Percentiles rank a stretch among this genome's conserved stretches.
These are phyloP conservation scores for Andinoacara biseriatus DNA, from an alignment of 2,113 vertebrate genomes.

Conservation along the genomic window DNA sequence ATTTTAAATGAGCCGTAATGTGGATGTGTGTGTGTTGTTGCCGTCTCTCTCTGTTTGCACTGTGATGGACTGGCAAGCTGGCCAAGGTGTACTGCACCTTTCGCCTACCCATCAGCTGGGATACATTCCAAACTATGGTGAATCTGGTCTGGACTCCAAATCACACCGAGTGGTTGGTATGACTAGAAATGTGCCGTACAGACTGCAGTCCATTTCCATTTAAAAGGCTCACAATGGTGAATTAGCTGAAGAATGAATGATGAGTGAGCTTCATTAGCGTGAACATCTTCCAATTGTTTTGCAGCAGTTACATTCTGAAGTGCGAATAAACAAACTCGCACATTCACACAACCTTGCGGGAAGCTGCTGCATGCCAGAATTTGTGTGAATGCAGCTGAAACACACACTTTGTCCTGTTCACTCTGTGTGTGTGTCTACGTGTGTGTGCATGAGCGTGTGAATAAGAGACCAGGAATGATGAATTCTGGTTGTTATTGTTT, in stretches of 20 bases:
- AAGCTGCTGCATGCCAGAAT: neutral
- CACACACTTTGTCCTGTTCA: neutral
- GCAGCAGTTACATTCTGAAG: neutral
- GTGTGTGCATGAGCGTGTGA: neutral
- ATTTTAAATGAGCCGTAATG: neutral
- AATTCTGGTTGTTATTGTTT: neutral
- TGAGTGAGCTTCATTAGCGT: neutral
- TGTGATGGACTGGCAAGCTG: neutral
- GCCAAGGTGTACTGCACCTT: neutral
- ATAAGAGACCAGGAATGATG: neutral
- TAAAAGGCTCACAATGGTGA: neutral
- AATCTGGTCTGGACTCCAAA: neutral
- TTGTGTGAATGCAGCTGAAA: slow-evolving; percentile 4
- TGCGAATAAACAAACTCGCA: neutral
- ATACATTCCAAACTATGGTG: neutral
- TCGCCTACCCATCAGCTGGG: neutral
- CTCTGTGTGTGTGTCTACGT: neutral
- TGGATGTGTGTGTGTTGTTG: neutral
- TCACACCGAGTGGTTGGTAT: neutral
- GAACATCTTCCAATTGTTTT: slow-evolving; percentile 1
- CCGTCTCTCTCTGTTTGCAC: neutral
- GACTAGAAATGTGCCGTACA: neutral
- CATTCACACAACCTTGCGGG: neutral
- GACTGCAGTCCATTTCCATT: neutral
- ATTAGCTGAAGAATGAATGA: neutral